These are phyloP conservation scores for Phycodurus eques DNA, from an alignment of 2,113 vertebrate genomes.

Conservation along the genomic window DNA sequence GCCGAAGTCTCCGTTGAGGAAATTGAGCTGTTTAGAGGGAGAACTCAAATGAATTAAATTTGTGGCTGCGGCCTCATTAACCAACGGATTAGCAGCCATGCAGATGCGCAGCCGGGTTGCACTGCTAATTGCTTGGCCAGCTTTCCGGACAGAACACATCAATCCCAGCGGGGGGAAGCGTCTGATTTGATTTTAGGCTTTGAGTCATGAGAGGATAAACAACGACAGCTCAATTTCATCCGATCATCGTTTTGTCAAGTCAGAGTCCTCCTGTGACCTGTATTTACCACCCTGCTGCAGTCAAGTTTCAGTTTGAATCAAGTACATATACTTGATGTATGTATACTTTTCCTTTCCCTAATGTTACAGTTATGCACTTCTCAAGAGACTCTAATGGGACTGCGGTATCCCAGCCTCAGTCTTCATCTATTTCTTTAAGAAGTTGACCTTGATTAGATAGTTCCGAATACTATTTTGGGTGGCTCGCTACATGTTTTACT, in stretches of 20 bases:
- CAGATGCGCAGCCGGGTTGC: constrained; percentile 18
- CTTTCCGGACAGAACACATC: constrained; percentile 18
- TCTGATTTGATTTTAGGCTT: constrained; percentile 24
- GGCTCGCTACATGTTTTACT: background rate
- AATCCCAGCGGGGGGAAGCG: constrained; percentile 18
- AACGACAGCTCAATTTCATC: constrained; percentile 6
- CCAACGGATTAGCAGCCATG: constrained; percentile 25
- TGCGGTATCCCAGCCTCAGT: background rate
- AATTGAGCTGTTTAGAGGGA: background rate
- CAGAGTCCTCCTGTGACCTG: background rate
- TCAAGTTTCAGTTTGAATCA: background rate
- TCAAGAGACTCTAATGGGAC: background rate
- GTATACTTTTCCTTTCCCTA: background rate
- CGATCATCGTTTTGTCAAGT: background rate
- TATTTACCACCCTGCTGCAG: background rate
- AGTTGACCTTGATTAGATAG: constrained; percentile 34
- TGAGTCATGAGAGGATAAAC: constrained; percentile 14
- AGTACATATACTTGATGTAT: background rate
- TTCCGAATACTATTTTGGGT: constrained; percentile 28
- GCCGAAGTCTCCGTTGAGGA: background rate
- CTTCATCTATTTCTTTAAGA: constrained; percentile 37
- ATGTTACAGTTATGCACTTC: background rate
- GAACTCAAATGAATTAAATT: background rate
- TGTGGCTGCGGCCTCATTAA: background rate
- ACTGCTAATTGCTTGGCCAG: constrained; percentile 22